Evolutionary conservation across 2,113 vertebrate genomes (phyloP), one percentile per base, ranked within the genome.

Genomic region (Cebus imitator): DNA sequence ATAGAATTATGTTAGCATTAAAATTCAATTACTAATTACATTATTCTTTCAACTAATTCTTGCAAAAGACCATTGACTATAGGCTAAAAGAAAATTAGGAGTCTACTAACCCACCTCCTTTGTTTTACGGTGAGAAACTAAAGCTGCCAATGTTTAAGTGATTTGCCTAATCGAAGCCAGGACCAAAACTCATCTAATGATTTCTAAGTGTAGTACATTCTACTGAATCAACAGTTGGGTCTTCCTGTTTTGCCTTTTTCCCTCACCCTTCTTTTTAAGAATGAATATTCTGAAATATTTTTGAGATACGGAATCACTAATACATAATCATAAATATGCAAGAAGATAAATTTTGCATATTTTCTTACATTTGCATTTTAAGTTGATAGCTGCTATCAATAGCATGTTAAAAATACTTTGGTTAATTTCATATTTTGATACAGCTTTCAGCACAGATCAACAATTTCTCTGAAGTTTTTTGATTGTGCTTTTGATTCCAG

Each of bases 221-320:
- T 25, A 30, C 23, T 23, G 40, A 80, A 78, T 50, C 8, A 70
- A 8, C 20, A 35, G 7, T 68, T 66, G 21, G 27, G 20, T 55
- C 66, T 48, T 95, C 21, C 52, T 81, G 17, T n/a, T 61, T 75
- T 78, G 14, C 18, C 30, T 64, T 75, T 40, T 64, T 13, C 0
- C 43, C n/a, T 1, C 12, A 52, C 16, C 30, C 32, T 73, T 14
- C 61, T 94, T 96, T 61, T 30, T 3, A n/a, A 32, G 81, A 81
- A 79, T 52, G 45, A 88, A 83, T 85, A 72, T 91, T 92, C 11
- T 95, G 66, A n/a, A 92, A 57, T 92, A 90, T 78, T 90, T 94
- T 76, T 17, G 18, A 82, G 66, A 40, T 94, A 52, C 8, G 20
- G 43, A 88, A 37, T 84, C 30, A 45, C 52, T 91, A 32, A 43